Evolutionary conservation across 2,113 vertebrate species (phyloP).

Genomic region (Pandion haliaetus): DNA sequence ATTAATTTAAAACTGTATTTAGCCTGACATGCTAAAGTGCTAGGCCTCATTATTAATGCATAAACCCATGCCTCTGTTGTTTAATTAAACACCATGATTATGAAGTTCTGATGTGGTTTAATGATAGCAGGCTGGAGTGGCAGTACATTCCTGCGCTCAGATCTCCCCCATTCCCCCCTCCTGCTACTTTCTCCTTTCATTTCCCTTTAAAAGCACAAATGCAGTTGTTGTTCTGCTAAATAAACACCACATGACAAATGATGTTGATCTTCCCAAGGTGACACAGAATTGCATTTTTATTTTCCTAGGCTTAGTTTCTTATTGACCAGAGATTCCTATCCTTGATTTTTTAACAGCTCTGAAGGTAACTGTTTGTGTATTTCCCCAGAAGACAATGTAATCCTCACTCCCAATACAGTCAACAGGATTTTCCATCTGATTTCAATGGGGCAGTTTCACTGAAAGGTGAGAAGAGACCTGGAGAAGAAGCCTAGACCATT

Average conservation of each 20-base stretch:
- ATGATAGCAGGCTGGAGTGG: conserved; percentile 57
- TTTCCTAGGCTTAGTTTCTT: conserved; percentile 34
- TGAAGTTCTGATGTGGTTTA: conserved; percentile 71
- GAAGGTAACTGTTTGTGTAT: background rate
- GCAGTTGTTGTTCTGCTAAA: conserved; percentile 41
- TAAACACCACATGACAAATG: conserved; percentile 43
- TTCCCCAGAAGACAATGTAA: background rate
- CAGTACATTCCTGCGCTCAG: conserved; percentile 46
- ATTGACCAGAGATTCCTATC: conserved; percentile 17
- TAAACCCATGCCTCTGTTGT: conserved; percentile 70
- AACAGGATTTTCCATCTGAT: background rate
- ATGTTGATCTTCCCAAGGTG: conserved; percentile 63
- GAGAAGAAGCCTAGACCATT: background rate
- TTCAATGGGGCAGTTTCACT: background rate
- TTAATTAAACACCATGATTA: conserved; percentile 75
- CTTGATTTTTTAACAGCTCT: background rate
- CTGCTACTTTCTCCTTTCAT: conserved; percentile 21
- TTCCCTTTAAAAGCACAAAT: conserved; percentile 51
- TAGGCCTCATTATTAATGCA: conserved; percentile 73
- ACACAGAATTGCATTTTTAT: conserved; percentile 50
- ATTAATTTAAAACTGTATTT: conserved; percentile 77
- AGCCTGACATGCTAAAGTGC: conserved; percentile 70
- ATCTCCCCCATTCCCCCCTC: background rate
- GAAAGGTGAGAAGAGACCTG: background rate
- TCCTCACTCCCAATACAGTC: background rate